phyloP scores from a whole-genome alignment of 2,888 invertebrate species.

The Mythimna albipuncta region DNA sequence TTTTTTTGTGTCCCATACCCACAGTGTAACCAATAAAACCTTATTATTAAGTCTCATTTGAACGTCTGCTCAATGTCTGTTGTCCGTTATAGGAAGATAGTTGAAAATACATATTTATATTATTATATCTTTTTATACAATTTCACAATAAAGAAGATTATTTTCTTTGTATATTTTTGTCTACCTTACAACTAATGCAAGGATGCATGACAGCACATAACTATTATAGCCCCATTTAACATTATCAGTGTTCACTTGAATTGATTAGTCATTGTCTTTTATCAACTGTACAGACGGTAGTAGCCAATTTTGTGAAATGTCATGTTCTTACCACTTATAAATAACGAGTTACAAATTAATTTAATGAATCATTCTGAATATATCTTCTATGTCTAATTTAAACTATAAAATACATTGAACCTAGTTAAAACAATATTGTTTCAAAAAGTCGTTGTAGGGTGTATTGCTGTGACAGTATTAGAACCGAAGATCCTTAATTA shows the following conservation, averaged over 20 bases:
- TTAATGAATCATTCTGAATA: conserved; percentile 12
- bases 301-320: conserved; percentile 28
- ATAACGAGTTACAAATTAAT: not conserved
- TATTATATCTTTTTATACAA: too few relatives aligned
- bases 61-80: not conserved
- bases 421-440: too few relatives aligned
- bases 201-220: conserved; percentile 21
- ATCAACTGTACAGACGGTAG: conserved; percentile 17
- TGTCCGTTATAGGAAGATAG: not conserved
- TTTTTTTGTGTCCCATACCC: too few relatives aligned
- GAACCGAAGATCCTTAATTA: not conserved
- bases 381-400: too few relatives aligned
- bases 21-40: not conserved
- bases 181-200: conserved; percentile 7
- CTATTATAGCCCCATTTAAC: conserved; percentile 13
- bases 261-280: conserved; percentile 43
- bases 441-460: too few relatives aligned
- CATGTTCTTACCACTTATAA: conserved; percentile 10
- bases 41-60: not conserved
- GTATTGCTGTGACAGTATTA: not conserved
- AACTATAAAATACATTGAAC: not conserved
- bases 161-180: not conserved
- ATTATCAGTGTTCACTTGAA: conserved; percentile 40
- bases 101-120: not conserved
- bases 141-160: too few relatives aligned